Evolutionary conservation across 1,140 invertebrate genomes (phyloP), one percentile per base, ranked within the genome.

Genomic region (Lepidotrigona ventralis): DNA sequence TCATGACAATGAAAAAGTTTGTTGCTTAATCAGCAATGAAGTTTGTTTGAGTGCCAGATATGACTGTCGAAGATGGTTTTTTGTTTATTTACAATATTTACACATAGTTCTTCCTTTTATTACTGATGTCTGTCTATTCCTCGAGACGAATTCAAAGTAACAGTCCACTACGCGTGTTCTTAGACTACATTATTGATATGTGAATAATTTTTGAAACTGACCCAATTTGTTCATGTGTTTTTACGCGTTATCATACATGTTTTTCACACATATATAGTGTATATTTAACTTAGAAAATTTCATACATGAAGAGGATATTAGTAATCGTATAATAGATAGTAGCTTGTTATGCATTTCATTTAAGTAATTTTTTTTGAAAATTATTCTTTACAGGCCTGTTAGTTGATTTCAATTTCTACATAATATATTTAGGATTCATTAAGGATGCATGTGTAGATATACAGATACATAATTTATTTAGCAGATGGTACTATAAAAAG

Each of bases 11-110:
- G 84, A 70, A 83, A 85, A 39, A 29, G 69, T 78, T 78, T 68
- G 56, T 82, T 80, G 68, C 60, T 74, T 71, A 53, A 80, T 21
- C 54, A 85, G 74, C 73, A 72, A 73, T 79, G 68, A 39, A 84
- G 86, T 86, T 86, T 83, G 81, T 85, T 92, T 90, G 88, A 88
- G 90, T 93, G 93, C 93, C 93, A 93, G 93, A 87, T 93, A 93
- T 93, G 93, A 93, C 93, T 91, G 89, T 92, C 89, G 92, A 91
- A 90, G 91, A 88, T 93, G 91, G 81, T 87, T 93, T 93, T 92
- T 93, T 93, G 91, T 93, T 93, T 91, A 91, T 92, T 93, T 92
- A 92, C 79, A 78, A 80, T 87, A 90, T 89, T 88, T 89, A 89
- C 78, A 86, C 77, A 85, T 89, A 88, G 85, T 85, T 83, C 75